These are phyloP conservation scores for Rhinolophus sinicus DNA, from an alignment of 2,113 vertebrate species.

Conservation along the genomic window DNA sequence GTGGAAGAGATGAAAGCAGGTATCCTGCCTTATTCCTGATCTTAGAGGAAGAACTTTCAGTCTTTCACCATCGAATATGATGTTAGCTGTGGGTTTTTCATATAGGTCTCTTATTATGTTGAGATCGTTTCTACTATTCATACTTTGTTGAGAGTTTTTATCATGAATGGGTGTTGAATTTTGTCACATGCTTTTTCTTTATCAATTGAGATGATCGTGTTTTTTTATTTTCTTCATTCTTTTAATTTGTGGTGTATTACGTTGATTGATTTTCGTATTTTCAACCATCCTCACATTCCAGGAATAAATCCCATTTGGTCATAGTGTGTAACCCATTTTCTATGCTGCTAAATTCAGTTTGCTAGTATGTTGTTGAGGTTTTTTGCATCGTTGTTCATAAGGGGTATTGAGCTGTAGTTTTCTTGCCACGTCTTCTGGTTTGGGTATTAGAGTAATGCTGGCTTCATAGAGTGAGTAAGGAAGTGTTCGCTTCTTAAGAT, in stretches of 20 bases:
- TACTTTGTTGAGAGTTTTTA: not conserved
- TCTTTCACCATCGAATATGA: not conserved
- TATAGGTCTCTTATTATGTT: not conserved
- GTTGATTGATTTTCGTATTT: not conserved
- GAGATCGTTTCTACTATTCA: too few relatives aligned
- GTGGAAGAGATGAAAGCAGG: not conserved
- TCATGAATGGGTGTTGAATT: not conserved
- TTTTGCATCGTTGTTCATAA: not conserved
- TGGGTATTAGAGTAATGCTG: not conserved
- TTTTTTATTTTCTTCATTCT: not conserved
- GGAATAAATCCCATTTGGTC: not conserved
- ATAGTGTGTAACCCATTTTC: not conserved
- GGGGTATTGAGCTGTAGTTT: not conserved
- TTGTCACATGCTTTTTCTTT: not conserved
- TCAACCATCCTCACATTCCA: not conserved
- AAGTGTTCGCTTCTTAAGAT: not conserved
- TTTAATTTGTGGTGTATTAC: not conserved
- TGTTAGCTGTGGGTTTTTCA: not conserved
- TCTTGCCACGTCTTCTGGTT: not conserved
- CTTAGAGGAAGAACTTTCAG: not conserved
- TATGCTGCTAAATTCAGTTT: not conserved
- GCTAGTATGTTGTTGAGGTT: not conserved
- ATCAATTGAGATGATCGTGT: not conserved
- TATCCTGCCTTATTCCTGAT: not conserved
- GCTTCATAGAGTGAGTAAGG: not conserved